Base-by-base conservation (phyloP, 2,888 invertebrate species). In the Ochropacha duplaris region DNA sequence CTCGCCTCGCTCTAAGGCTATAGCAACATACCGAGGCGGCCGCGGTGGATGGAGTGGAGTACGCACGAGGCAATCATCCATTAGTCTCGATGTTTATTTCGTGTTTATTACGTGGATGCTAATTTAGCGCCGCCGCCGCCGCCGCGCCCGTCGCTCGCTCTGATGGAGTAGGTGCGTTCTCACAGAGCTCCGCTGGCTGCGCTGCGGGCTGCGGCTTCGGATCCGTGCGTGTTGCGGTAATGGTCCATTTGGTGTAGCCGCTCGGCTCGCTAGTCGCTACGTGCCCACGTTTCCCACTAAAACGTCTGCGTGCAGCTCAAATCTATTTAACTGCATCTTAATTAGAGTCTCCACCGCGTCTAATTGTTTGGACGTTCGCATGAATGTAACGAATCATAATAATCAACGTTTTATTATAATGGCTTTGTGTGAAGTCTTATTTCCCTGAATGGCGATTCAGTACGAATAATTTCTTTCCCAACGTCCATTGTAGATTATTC, bases 81-180 rank as follows among this genome's bases (percentile, higher is more conserved):
- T 88, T 88, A 87, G 88, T 87, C 79, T 87, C 83, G 85, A 88
- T 84, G 85, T 87, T 88, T 88, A 88, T 87, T 86, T 85, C 87
- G 83, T 85, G 84, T 86, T 85, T 84, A 85, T 82, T 79, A 80
- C 81, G 76, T 78, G 76, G 80, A 86, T 81, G 82, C 78, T 87
- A 88, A 88, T 87, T 83, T 76, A 82, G 74, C 80, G 72, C 66
- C 76, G 24, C n/a, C n/a, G n/a, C n/a, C n/a, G n/a, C n/a, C n/a
- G n/a, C n/a, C n/a, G n/a, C n/a, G n/a, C 24, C 24, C 24, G 69
- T 69, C 74, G 70, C 77, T 76, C 66, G 76, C 76, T 74, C 72
- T 71, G 79, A 76, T 81, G 75, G 78, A 78, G 77, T 61, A 62
- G 67, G 61, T 66, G 71, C 69, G 61, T 68, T 73, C 69, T 73